Conservation (phyloP, 2,888 invertebrate species). For the Andrena hattorfiana region DNA sequence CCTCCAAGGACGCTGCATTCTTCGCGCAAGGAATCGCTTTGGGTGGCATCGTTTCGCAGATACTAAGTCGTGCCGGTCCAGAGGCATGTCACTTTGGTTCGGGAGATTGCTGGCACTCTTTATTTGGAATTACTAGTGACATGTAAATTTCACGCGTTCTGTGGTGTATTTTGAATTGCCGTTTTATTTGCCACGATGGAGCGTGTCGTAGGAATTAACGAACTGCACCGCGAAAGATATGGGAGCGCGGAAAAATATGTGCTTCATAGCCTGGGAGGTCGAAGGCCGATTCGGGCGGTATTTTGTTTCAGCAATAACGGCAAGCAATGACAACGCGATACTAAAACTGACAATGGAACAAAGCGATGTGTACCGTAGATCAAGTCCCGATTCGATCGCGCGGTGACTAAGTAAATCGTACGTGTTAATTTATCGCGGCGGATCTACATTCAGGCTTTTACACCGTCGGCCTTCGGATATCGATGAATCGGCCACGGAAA, state of each 20-base stretch:
- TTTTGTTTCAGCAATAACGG: slow-evolving; percentile 14
- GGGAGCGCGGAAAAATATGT: background rate
- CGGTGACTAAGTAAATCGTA: slow-evolving; percentile 46
- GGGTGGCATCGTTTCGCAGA: background rate
- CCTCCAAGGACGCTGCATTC: background rate
- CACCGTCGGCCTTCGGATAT: slow-evolving; percentile 39
- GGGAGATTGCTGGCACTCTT: too few relatives aligned
- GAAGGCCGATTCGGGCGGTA: background rate
- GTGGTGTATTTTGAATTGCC: too few relatives aligned
- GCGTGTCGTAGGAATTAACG: background rate
- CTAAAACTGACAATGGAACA: slow-evolving; percentile 41
- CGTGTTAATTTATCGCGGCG: slow-evolving; percentile 52
- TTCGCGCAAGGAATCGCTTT: background rate
- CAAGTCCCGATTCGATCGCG: slow-evolving; percentile 31
- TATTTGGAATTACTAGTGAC: too few relatives aligned
- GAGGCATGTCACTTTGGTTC: background rate
- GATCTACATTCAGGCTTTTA: slow-evolving; percentile 55
- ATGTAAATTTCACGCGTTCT: too few relatives aligned
- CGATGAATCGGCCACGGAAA: slow-evolving; percentile 36
- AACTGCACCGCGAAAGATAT: background rate
- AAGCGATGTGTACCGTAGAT: slow-evolving; percentile 36
- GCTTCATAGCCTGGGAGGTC: background rate
- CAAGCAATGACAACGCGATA: background rate
- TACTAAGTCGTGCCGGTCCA: background rate
- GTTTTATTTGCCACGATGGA: background rate